Evolutionary conservation across 2,113 vertebrate genomes (phyloP).

Genomic region (Paradoxurus hermaphroditus): DNA sequence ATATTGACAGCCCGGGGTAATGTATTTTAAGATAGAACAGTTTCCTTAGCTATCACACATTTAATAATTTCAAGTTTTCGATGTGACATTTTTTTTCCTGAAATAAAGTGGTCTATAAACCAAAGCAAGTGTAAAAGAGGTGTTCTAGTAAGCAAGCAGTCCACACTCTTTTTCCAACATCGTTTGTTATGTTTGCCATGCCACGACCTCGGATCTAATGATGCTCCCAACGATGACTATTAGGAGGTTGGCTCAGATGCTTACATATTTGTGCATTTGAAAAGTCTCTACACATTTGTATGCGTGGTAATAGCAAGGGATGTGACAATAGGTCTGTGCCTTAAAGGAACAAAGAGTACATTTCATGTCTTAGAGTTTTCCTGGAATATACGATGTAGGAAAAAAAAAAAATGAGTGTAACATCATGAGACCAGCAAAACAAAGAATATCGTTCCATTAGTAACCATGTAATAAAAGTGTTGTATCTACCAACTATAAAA

Average conservation of each 20-base stretch:
- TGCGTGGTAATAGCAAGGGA: background rate
- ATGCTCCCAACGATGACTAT: background rate
- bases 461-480: background rate
- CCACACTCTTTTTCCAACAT: background rate
- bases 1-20: background rate
- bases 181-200: background rate
- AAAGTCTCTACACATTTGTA: background rate
- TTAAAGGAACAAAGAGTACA: background rate
- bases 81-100: background rate
- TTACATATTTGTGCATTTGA: background rate
- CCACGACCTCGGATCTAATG: background rate
- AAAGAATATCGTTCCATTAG: background rate
- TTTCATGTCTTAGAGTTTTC: background rate
- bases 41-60: background rate
- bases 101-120: background rate
- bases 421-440: background rate
- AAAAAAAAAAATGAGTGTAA: background rate
- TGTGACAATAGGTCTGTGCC: background rate
- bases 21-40: background rate
- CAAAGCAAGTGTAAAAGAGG: background rate
- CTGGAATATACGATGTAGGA: background rate
- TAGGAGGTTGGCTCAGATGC: background rate
- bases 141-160: background rate
- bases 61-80: background rate
- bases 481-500: background rate